phyloP scores from a whole-genome alignment of 1,140 invertebrate genomes.

The Cyphomyrmex costatus region DNA sequence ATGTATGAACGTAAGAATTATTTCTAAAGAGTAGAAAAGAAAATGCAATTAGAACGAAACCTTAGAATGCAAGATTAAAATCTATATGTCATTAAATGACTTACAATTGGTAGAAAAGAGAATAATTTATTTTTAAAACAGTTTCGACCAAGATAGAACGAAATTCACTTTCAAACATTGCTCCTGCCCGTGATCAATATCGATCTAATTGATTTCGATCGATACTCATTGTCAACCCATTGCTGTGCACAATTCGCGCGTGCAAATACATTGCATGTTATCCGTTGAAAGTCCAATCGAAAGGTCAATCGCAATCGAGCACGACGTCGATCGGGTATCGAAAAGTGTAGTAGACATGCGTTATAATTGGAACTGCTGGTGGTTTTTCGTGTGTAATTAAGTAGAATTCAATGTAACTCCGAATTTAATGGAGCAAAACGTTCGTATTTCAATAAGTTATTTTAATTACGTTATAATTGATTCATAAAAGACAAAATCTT shows the following conservation, averaged over 20 bases:
- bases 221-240: slow-evolving; percentile 27
- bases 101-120: not conserved
- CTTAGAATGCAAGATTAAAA: not conserved
- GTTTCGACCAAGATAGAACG: not conserved
- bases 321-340: not conserved
- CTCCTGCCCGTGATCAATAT: not conserved
- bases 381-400: not conserved
- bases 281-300: slow-evolving; percentile 24
- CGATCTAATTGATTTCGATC: slow-evolving; percentile 40
- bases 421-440: not conserved
- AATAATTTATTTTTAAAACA: not conserved
- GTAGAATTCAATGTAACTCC: not conserved
- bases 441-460: not conserved
- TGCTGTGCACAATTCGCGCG: slow-evolving; percentile 9
- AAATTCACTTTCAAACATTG: not conserved
- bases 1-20: not conserved
- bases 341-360: not conserved
- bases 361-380: not conserved
- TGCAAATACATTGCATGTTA: slow-evolving; percentile 7
- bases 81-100: not conserved
- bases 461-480: not conserved
- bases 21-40: not conserved
- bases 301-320: slow-evolving; percentile 30
- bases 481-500: not conserved
- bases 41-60: not conserved